These are phyloP conservation scores for Tinamus guttatus DNA, from an alignment of 2,113 vertebrate species.

Conservation along the genomic window DNA sequence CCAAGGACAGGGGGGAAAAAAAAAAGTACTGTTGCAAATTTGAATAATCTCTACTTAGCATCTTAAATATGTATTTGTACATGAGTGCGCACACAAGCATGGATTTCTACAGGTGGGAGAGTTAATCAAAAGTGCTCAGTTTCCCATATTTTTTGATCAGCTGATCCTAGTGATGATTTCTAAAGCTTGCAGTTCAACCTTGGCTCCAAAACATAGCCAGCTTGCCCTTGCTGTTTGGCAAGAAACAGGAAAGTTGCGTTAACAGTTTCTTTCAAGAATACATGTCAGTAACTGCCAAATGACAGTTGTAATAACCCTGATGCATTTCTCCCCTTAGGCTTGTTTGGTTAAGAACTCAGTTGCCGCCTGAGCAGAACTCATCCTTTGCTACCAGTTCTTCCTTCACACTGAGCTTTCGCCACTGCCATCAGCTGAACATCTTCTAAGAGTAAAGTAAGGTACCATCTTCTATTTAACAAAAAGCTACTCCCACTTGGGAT, in stretches of 20 bases:
- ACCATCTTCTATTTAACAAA: neutral
- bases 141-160: conserved; percentile 14
- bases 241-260: conserved; percentile 53
- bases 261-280: conserved; percentile 65
- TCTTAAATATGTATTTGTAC: neutral
- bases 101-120: neutral
- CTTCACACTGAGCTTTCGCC: neutral
- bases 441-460: neutral
- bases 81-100: neutral
- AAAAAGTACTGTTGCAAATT: neutral
- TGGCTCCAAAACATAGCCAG: conserved; percentile 9
- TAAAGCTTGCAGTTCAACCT: neutral
- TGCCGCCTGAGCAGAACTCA: neutral
- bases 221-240: conserved; percentile 30
- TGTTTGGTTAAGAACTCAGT: conserved; percentile 55
- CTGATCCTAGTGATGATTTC: conserved; percentile 14
- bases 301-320: conserved; percentile 64
- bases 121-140: neutral
- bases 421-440: neutral
- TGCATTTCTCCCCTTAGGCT: conserved; percentile 34
- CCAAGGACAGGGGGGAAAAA: conserved; percentile 2
- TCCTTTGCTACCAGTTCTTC: conserved; percentile 31
- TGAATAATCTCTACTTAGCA: neutral
- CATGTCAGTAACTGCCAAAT: conserved; percentile 51
- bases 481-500: neutral